phyloP scores from a whole-genome alignment of 2,888 invertebrate genomes.

The Agonopterix arenella region DNA sequence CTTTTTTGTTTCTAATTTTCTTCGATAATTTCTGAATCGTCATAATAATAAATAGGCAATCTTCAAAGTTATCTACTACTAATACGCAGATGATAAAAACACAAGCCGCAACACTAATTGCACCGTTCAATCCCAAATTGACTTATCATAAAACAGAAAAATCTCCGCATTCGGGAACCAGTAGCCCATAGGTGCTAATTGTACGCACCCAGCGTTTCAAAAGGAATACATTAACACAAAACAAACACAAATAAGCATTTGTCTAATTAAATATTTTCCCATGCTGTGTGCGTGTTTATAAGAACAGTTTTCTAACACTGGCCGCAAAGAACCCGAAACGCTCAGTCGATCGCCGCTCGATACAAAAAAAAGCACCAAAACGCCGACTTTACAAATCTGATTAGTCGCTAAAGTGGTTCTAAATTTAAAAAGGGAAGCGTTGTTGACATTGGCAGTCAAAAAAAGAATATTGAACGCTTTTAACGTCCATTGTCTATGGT shows the following conservation, averaged over 20 bases:
- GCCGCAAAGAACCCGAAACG: conserved; percentile 54
- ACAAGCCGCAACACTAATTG: too few species aligned
- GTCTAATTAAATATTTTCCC: conserved; percentile 76
- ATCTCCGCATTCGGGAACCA: conserved; percentile 38
- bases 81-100: too few species aligned
- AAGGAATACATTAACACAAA: conserved; percentile 71
- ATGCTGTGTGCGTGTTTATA: conserved; percentile 44
- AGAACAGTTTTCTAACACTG: conserved; percentile 15
- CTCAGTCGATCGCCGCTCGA: conserved; percentile 39
- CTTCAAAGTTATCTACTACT: too few species aligned
- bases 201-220: conserved; percentile 52
- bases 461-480: conserved; percentile 49
- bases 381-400: conserved; percentile 70
- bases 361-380: conserved; percentile 37
- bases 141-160: conserved; percentile 58
- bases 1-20: too few species aligned
- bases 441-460: conserved; percentile 58
- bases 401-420: conserved; percentile 71
- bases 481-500: conserved; percentile 57
- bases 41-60: too few species aligned
- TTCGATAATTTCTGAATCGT: too few species aligned
- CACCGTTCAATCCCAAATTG: conserved; percentile 35
- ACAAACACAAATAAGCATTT: conserved; percentile 75
- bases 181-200: conserved; percentile 66
- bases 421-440: conserved; percentile 60